These are phyloP conservation scores for Pituophis catenifer DNA, from an alignment of 2,113 vertebrate genomes.

Conservation along the genomic window DNA sequence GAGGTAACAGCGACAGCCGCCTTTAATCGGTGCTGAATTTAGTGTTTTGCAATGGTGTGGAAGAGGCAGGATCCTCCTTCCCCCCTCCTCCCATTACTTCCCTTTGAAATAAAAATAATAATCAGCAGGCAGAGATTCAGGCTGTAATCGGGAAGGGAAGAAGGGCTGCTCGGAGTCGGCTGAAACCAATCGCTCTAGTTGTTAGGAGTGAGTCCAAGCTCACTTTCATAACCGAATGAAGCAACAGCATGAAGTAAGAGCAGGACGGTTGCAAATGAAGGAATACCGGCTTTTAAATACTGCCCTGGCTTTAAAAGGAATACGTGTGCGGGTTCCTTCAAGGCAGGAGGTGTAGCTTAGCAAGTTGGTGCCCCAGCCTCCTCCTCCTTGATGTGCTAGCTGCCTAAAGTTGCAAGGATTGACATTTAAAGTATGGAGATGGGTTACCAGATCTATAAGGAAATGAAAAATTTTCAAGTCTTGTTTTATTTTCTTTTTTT, in stretches of 20 bases:
- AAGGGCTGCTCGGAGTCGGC: not conserved
- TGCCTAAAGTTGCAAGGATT: not conserved
- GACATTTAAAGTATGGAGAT: not conserved
- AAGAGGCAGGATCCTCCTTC: not conserved
- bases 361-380: not conserved
- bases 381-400: not conserved
- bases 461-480: not conserved
- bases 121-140: not conserved
- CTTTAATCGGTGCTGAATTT: too few relatives aligned
- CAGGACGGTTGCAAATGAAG: not conserved
- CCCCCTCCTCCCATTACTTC: too few relatives aligned
- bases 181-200: not conserved
- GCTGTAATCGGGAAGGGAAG: not conserved
- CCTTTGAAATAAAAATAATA: not conserved
- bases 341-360: not conserved
- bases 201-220: not conserved
- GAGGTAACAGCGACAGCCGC: not conserved
- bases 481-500: not conserved
- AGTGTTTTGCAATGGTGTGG: not conserved
- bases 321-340: not conserved
- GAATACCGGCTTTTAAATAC: not conserved
- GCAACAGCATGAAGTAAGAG: not conserved
- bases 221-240: not conserved
- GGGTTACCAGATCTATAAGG: not conserved
- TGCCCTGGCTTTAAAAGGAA: not conserved